Evolutionary conservation across 1,140 invertebrate genomes (phyloP), one percentile per base, ranked within the genome.

Genomic region (Kradibia gibbosae): DNA sequence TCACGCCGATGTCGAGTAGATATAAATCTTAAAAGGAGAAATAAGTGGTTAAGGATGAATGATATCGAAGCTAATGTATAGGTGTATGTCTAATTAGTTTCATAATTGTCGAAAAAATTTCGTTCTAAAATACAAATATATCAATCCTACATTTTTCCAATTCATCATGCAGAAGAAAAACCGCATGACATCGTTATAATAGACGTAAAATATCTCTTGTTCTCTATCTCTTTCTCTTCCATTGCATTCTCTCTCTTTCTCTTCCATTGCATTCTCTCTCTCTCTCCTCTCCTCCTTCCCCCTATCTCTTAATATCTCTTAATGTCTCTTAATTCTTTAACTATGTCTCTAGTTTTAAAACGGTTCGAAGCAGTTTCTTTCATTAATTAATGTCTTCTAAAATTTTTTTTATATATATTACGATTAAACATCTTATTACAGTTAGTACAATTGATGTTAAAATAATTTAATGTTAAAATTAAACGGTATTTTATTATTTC

Each of bases 31-130:
- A 57, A 36, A 72, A 15, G 25, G 22, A 3, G 39, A 45, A 60
- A 79, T 28, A 79, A 45, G 15, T 13, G 67, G 17, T 60, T 36
- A 48, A 71, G 42, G 36, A 55, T 42, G 65, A 78, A 78, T 71
- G 31, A 79, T 34, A 62, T 67, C 28, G 48, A 78, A 78, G 36
- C 22, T 31, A 65, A 45, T 17, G 22, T 71, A 65, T 80, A 80
- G 71, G 13, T 72, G 10, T 80, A 80, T 53, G 71, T 80, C 71
- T 39, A 48, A 80, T 80, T 50, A 73, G 78, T 80, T 74, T 73
- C 45, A 72, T 74, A 80, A 81, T 70, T 81, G 79, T 81, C 79
- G 57, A 50, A 20, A 75, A n/a, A 65, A 81, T 75, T 81, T 81
- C 79, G 34, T 81, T 75, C 75, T 67, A 31, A 73, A 62, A 80